Evolutionary conservation across 2,888 invertebrate species (phyloP).

Genomic region (Tenthredo livida): DNA sequence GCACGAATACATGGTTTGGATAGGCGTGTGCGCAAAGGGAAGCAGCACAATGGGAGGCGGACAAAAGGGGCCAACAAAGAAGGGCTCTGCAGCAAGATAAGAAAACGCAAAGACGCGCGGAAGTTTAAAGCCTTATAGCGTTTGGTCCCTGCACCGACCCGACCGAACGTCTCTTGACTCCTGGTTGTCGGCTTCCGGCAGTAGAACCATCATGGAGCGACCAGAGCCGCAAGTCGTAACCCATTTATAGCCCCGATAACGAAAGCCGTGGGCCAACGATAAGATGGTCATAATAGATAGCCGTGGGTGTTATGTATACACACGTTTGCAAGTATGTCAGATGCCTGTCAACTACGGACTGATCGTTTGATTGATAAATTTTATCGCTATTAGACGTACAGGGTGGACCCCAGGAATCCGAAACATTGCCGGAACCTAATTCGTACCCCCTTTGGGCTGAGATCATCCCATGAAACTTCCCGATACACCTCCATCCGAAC

Average conservation of each 20-base stretch:
- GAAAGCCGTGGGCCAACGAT: slow-evolving; percentile 22
- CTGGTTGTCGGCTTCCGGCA: slow-evolving; percentile 6
- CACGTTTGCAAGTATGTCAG: neutral
- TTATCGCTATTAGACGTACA: neutral
- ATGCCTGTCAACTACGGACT: neutral
- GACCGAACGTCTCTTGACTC: slow-evolving; percentile 1
- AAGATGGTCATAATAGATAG: slow-evolving; percentile 27
- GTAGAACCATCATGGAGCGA: neutral
- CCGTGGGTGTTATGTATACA: slow-evolving; percentile 5
- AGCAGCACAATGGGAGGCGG: slow-evolving; percentile 61
- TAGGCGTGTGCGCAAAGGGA: slow-evolving; percentile 56
- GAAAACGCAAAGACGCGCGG: slow-evolving; percentile 45
- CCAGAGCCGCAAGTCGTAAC: slow-evolving; percentile 15
- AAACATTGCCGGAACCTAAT: neutral
- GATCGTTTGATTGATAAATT: neutral
- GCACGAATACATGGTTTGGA: slow-evolving; percentile 57
- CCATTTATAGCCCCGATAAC: slow-evolving; percentile 37
- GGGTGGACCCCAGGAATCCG: neutral
- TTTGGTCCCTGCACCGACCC: slow-evolving; percentile 28
- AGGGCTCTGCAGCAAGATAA: slow-evolving; percentile 54
- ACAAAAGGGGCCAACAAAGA: slow-evolving; percentile 66
- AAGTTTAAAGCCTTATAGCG: slow-evolving; percentile 37
- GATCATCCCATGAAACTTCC: neutral
- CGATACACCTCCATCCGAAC: neutral
- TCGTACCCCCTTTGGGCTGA: neutral